Percentiles rank a stretch among this genome's conserved stretches.
Conservation (phyloP, 1,140 invertebrate genomes). For the Trissolcus basalis region DNA sequence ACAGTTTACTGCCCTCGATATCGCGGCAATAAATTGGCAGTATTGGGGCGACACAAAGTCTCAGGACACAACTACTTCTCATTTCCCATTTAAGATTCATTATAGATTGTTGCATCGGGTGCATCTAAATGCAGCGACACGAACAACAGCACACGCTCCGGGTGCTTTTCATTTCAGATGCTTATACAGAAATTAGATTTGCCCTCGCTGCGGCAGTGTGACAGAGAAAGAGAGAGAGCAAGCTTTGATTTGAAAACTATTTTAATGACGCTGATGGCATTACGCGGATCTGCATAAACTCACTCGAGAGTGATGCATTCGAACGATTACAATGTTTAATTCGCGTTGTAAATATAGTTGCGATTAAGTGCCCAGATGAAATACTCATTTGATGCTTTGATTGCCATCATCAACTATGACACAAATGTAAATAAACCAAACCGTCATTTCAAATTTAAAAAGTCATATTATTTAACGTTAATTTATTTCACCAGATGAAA, state of each 20-base stretch:
- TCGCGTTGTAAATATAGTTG: constrained; percentile 11
- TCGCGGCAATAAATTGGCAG: constrained; percentile 30
- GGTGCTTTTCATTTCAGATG: constrained; percentile 33
- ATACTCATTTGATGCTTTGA: not conserved
- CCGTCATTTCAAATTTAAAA: too few relatives aligned
- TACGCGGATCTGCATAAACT: constrained; percentile 28
- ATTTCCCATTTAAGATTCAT: constrained; percentile 47
- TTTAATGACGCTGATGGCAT: constrained; percentile 23
- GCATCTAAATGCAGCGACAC: constrained; percentile 27
- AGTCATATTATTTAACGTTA: too few relatives aligned
- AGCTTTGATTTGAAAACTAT: constrained; percentile 35
- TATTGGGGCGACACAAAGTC: constrained; percentile 26
- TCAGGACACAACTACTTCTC: constrained; percentile 26
- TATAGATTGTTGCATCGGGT: constrained; percentile 32
- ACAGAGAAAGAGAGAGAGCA: too few relatives aligned
- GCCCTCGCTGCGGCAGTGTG: not conserved
- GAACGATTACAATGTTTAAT: constrained; percentile 8
- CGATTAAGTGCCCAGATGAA: not conserved
- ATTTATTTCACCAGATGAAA: too few relatives aligned
- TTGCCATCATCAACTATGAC: not conserved
- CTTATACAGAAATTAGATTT: constrained; percentile 27
- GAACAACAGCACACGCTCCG: constrained; percentile 10
- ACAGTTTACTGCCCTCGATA: constrained; percentile 34
- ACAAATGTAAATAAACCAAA: too few relatives aligned
- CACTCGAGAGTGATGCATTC: not conserved